Percentiles rank a stretch among this genome's conserved stretches.
Conservation (phyloP, 2,888 invertebrate species). For the Xylophagus ater region DNA sequence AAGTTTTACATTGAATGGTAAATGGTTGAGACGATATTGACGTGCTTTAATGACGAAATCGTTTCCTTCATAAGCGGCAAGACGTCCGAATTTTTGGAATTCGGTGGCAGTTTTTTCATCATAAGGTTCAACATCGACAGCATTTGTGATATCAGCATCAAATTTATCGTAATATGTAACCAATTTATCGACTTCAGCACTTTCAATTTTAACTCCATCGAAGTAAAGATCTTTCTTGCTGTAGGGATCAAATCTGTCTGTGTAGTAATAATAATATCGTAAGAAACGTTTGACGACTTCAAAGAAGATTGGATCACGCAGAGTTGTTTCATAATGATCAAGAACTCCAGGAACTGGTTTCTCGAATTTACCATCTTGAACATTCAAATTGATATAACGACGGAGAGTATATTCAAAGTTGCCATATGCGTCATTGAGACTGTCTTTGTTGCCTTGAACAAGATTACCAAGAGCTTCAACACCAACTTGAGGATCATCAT, state of each 20-base stretch:
- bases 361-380: slow-evolving; percentile 26
- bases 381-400: slow-evolving; percentile 43
- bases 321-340: slow-evolving; percentile 52
- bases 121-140: slow-evolving; percentile 33
- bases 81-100: slow-evolving; percentile 29
- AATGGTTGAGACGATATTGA: slow-evolving; percentile 53
- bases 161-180: slow-evolving; percentile 59
- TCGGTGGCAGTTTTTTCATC: slow-evolving; percentile 34
- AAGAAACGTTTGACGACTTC: slow-evolving; percentile 52
- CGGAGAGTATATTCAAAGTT: slow-evolving; percentile 41
- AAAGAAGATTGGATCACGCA: slow-evolving; percentile 65
- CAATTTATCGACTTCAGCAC: slow-evolving; percentile 51
- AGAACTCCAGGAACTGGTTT: slow-evolving; percentile 38
- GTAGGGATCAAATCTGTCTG: slow-evolving; percentile 49
- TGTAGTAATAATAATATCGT: slow-evolving; percentile 47
- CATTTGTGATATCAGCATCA: slow-evolving; percentile 47
- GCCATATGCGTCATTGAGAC: slow-evolving; percentile 45
- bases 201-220: slow-evolving; percentile 53
- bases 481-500: slow-evolving; percentile 27
- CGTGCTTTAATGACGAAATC: slow-evolving; percentile 46
- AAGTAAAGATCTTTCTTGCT: slow-evolving; percentile 49
- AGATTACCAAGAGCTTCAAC: slow-evolving; percentile 44
- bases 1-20: slow-evolving; percentile 50
- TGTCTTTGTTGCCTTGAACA: slow-evolving; percentile 45
- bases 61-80: slow-evolving; percentile 27